These are phyloP conservation scores for Chrysogorgia sp. DNA, from an alignment of 92 coral and sea anemone species.

Conservation along the genomic window DNA sequence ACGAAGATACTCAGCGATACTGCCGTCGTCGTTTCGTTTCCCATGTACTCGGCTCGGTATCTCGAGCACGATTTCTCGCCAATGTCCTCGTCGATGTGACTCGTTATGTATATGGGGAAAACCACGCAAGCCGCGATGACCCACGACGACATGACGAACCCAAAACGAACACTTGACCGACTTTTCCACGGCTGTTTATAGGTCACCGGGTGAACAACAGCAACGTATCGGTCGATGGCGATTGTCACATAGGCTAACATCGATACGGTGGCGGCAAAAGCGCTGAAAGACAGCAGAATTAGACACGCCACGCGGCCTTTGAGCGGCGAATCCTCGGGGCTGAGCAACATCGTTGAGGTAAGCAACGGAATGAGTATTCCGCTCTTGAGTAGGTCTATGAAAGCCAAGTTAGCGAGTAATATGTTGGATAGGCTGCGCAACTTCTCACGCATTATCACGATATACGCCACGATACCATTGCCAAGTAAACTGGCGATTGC, in stretches of 20 bases:
- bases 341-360: conserved; percentile 20
- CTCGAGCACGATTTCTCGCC: conserved; percentile 16
- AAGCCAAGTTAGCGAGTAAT: conserved; percentile 38
- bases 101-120: conserved; percentile 22
- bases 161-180: conserved; percentile 1
- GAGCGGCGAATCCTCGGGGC: conserved; percentile 31
- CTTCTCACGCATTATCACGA: conserved; percentile 25
- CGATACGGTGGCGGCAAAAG: conserved; percentile 27
- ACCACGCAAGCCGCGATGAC: conserved; percentile 33
- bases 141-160: conserved; percentile 33
- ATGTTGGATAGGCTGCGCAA: conserved; percentile 35
- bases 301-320: conserved; percentile 39
- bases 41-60: conserved; percentile 30
- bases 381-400: conserved; percentile 27
- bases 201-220: conserved; percentile 35
- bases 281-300: conserved; percentile 28
- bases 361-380: conserved; percentile 37
- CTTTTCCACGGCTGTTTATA: conserved; percentile 39
- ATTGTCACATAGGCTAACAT: conserved; percentile 31
- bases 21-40: conserved; percentile 27
- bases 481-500: conserved; percentile 36
- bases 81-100: conserved; percentile 12
- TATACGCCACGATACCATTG: conserved; percentile 37
- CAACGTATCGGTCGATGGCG: conserved; percentile 22
- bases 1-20: conserved; percentile 39